These are phyloP conservation scores for Muscicapa comitata DNA, from an alignment of 2,797 vertebrate species.

Conservation along the genomic window DNA sequence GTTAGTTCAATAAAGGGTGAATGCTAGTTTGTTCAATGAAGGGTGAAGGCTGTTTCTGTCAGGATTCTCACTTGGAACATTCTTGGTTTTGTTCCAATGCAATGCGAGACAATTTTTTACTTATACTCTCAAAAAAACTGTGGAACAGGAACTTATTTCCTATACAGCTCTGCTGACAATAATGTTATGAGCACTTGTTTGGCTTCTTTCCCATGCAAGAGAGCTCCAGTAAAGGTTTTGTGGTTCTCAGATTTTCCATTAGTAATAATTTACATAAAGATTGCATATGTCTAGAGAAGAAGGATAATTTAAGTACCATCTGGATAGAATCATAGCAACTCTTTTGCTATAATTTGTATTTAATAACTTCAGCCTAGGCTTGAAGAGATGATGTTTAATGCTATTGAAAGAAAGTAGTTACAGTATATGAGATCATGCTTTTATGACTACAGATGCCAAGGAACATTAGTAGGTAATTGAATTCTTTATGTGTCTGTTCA, in stretches of 20 bases:
- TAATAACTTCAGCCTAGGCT: slow-evolving; percentile 32
- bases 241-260: slow-evolving; percentile 47
- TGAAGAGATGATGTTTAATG: background rate
- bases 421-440: slow-evolving; percentile 17
- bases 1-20: background rate
- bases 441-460: slow-evolving; percentile 7
- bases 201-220: slow-evolving; percentile 15
- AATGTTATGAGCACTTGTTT: background rate
- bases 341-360: slow-evolving; percentile 28
- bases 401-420: background rate
- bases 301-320: slow-evolving; percentile 20
- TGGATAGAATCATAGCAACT: background rate
- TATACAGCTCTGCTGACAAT: background rate
- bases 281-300: background rate
- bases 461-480: slow-evolving; percentile 13
- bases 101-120: background rate
- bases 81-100: background rate
- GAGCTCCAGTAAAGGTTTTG: background rate
- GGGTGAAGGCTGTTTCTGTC: background rate
- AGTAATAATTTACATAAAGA: slow-evolving; percentile 38
- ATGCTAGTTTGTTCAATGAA: background rate
- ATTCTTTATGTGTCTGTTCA: background rate
- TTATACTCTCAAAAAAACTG: background rate
- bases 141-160: background rate
- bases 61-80: background rate